Base-by-base conservation (phyloP, 2,888 invertebrate genomes). In the Ferrisia virgata region DNA sequence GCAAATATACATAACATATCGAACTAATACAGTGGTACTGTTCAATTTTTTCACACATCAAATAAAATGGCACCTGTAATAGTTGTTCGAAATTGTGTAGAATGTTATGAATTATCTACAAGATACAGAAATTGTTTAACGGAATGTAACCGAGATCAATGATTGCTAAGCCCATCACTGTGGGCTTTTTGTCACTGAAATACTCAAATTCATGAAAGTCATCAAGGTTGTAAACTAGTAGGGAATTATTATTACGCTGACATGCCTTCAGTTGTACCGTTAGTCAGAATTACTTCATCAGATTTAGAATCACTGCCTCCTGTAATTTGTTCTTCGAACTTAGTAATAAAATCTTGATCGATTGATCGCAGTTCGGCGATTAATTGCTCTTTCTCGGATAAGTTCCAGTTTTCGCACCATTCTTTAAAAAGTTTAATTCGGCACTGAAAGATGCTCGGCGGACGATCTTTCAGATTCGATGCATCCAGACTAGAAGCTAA, bases 351-450 rank as follows among this genome's bases (percentile, higher is more conserved):
- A 85, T 91, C 92, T 0, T 92, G 88, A 88, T 95, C 95, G 64
- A 93, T 91, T 87, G 94, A 93, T 33, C 92, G 91, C 33, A 95
- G 91, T 86, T 93, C 92, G 84, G 91, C 91, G 47, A 94, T 89
- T 40, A 95, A 90, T 86, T 91, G 91, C 47, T 93, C 92, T 87
- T 93, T 93, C 86, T 94, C 93, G 86, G 93, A 93, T 72, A 91
- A 90, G 6, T 92, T 91, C 96, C 96, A 96, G 87, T 92, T 92
- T 18, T 92, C 91, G 87, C 93, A 93, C 96, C 96, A 96, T 89
- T 95, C 94, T 87, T 93, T 93, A 87, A 95, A 95, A 69, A 96
- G 89, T 89, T 96, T 95, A 87, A 95, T 94, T 86, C 95, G 91
- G 88, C 95, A 95, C 88, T 95, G 94, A 88, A 95, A 95, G 85